Conservation (phyloP, 2,888 invertebrate genomes). For the Eretmocerus hayati region DNA sequence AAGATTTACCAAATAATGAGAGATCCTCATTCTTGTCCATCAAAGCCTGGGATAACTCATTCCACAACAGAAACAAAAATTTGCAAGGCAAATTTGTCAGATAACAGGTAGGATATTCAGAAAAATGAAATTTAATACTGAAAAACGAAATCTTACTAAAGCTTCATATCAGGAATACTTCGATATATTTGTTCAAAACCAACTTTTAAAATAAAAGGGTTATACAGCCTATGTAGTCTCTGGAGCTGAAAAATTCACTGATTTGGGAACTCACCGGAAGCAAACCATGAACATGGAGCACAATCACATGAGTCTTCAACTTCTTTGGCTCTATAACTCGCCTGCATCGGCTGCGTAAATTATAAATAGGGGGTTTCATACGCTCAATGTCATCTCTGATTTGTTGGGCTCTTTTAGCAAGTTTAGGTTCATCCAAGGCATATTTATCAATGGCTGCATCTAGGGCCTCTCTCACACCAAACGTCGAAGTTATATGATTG, state of each 20-base stretch:
- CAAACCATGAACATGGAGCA: slow-evolving; percentile 41
- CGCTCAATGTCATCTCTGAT: slow-evolving; percentile 43
- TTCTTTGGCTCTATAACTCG: slow-evolving; percentile 44
- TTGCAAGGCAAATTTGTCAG: no score
- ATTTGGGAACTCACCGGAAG: slow-evolving; percentile 34
- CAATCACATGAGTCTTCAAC: slow-evolving; percentile 41
- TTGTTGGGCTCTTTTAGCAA: slow-evolving; percentile 37
- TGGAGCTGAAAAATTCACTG: no score
- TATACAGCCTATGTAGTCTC: no score
- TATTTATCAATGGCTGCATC: slow-evolving; percentile 41
- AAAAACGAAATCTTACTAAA: not conserved
- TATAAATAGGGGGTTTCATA: slow-evolving; percentile 45
- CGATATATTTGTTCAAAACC: not conserved
- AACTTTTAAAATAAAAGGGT: no score
- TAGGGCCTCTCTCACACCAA: slow-evolving; percentile 42
- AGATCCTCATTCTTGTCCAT: no score
- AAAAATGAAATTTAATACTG: not conserved
- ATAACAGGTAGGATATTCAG: no score
- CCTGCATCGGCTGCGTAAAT: slow-evolving; percentile 42
- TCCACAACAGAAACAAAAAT: no score
- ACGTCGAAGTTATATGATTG: slow-evolving; percentile 43
- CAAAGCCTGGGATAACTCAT: no score
- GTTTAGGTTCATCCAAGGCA: slow-evolving; percentile 34
- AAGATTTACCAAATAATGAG: no score
- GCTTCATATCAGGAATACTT: not conserved